Base-by-base conservation (phyloP, 2,888 invertebrate genomes). In the Dasypogon diadema region DNA sequence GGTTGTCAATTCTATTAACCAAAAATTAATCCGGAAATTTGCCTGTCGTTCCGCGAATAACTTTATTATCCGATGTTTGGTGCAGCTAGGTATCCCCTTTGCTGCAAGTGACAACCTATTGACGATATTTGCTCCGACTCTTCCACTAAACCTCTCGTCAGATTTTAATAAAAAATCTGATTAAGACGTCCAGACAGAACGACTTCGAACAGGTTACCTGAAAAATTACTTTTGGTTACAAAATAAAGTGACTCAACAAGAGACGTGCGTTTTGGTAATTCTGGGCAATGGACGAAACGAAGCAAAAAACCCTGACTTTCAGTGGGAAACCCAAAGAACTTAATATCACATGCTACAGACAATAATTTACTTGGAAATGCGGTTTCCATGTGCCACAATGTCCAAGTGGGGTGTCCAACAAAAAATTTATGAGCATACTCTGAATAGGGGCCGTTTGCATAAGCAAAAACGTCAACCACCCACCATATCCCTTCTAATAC, bases 281-380 rank as follows among this genome's bases (percentile, higher is more conserved):
- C 51, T 51, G 8, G 12, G 18, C 18, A 51, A 16, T 5, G 16
- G 21, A 16, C 3, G 16, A 21, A 51, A 18, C 18, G 4, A 51
- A 21, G n/a, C 21, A 3, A 60, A 60, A 60, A 60, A 37, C 46
- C 46, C 24, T 65, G 65, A n/a, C 65, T 37, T 42, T 26, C 46
- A 65, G 55, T 37, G 72, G 55, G 34, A 56, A 73, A 55, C 72
- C 56, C 72, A 30, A 73, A 56, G 72, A 73, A 73, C 72, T 73
- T 73, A 73, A 73, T 73, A 56, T 73, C 56, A 73, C 56, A 73
- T 73, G 72, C 37, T 73, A 73, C 56, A 56, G 72, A 73, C 56
- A 73, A 73, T 73, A 73, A 73, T 73, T 73, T 56, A 73, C 56
- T 73, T 37, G 56, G 56, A 73, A 73, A 73, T 73, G 72, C 72